Base-by-base conservation (phyloP, 1,140 invertebrate species). In the Tyrophagus putrescentiae region DNA sequence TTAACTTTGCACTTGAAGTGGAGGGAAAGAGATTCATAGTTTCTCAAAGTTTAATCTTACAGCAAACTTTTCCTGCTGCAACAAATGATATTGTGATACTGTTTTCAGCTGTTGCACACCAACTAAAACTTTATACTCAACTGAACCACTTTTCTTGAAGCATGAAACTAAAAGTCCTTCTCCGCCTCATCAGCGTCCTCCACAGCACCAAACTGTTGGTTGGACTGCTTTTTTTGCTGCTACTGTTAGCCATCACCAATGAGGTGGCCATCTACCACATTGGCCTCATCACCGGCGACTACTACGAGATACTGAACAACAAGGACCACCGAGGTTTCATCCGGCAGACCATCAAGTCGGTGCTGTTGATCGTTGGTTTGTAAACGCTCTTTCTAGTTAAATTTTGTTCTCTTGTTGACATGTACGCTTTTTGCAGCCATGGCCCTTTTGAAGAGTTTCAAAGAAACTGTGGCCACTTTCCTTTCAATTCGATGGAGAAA, bases 251-350 rank as follows among this genome's bases (percentile, higher is more conserved):
- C 23, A 61, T 72, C 69, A 48, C 68, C 73, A 75, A 77, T 57
- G 74, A 79, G 66, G 72, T 70, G 62, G 54, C 78, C 18, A 72
- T 75, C 31, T 78, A 77, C 64, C 69, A 73, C 62, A 72, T 78
- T 53, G 78, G 78, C 11, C 61, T 78, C 4, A 70, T 79, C 27
- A 68, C 77, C 4, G 77, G 77, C 60, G 67, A 70, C 39, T 79
- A 72, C 67, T 79, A 77, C 65, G 70, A 72, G 63, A 71, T 76
- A 4, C 66, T 79, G 13, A 73, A 72, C 2, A 68, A 74, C 21
- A 75, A 75, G 62, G 73, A 79, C 66, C 60, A 65, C 21, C 25
- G 66, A 23, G 72, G 67, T 6, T 79, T 79, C 65, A 68, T 66
- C 60, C 62, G 59, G 5, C 68, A 71, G 23, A 71, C 72, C 16